Evolutionary conservation across 2,888 invertebrate genomes (phyloP).

Genomic region (Siphlonurus alternatus): DNA sequence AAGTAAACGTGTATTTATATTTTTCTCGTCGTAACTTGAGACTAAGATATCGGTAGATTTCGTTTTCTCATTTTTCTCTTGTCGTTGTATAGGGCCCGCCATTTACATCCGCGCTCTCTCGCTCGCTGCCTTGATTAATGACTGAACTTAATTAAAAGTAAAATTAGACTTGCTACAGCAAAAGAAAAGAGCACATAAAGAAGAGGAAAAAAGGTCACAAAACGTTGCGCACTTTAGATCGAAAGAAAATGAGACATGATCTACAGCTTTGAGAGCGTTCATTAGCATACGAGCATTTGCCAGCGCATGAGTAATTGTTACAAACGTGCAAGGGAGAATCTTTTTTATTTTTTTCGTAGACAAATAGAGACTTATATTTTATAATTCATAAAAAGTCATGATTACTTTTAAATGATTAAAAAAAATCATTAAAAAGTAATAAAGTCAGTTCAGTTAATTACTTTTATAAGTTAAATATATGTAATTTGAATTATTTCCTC

Average conservation of each 20-base stretch:
- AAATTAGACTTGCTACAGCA: slow-evolving; percentile 20
- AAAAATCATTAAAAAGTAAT: no score
- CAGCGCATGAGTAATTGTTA: not conserved
- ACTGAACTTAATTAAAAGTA: slow-evolving; percentile 34
- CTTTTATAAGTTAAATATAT: no score
- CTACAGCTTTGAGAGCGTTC: not conserved
- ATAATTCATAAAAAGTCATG: no score
- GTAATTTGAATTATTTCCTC: no score
- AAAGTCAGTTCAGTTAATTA: no score
- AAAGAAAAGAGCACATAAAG: not conserved
- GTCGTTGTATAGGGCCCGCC: not conserved
- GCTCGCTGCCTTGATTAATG: slow-evolving; percentile 27
- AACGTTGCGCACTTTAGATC: not conserved
- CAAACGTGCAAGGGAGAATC: no score
- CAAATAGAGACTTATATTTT: no score
- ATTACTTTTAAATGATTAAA: no score
- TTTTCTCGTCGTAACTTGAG: no score
- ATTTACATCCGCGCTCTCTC: slow-evolving; percentile 4
- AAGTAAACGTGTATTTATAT: no score
- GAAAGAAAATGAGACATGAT: not conserved
- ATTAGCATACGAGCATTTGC: not conserved
- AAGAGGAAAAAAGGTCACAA: not conserved
- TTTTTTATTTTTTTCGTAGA: no score
- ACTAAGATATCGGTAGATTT: not conserved
- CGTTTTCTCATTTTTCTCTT: slow-evolving; percentile 7